Base-by-base conservation (phyloP, 2,888 invertebrate species). In the Norana najaformis region DNA sequence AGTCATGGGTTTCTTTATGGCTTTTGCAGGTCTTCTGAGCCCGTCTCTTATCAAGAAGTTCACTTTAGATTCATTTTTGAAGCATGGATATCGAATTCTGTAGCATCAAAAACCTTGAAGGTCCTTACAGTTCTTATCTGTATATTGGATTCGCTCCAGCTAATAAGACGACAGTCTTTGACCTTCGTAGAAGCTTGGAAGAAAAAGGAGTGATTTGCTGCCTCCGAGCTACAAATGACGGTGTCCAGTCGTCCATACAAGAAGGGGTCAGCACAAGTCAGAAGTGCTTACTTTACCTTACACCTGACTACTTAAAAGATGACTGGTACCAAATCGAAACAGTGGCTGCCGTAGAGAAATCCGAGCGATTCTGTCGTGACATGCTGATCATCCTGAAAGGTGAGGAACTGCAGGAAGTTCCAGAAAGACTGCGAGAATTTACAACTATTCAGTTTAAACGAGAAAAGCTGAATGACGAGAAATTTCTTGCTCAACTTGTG, bases 281-380 rank as follows among this genome's bases (percentile, higher is more conserved):
- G 83, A 82, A 83, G 16, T 89, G 89, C 39, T 16, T 89, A 18
- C 37, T 89, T 37, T 38, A 83, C 38, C 69, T 89, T 34, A 83
- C 89, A 36, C 30, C 69, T n/a, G 83, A 89, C 20, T 89, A 83
- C 37, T 0, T 83, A 6, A 83, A 89, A 16, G 89, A 89, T 38
- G 14, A 0, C 83, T 89, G 89, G 89, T 39, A 36, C 83, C 30
- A 6, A 8, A 37, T 83, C 4, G 89, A 89, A 23, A 89, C 23
- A 6, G 0, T 5, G 11, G 85, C 34, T 69, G 41, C 83, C 30
- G 1, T 89, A 30, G 36, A 89, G 30, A 89, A 89, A 83, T 3
- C 89, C 8, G 35, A 83, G 37, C 30, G 83, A 4, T 85, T 82
- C 83, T 83, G 23, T 39, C n/a, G 38, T 4, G 85, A 89, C n/a